Conservation (phyloP, 2,888 invertebrate species). For the Pherbina coryleti region DNA sequence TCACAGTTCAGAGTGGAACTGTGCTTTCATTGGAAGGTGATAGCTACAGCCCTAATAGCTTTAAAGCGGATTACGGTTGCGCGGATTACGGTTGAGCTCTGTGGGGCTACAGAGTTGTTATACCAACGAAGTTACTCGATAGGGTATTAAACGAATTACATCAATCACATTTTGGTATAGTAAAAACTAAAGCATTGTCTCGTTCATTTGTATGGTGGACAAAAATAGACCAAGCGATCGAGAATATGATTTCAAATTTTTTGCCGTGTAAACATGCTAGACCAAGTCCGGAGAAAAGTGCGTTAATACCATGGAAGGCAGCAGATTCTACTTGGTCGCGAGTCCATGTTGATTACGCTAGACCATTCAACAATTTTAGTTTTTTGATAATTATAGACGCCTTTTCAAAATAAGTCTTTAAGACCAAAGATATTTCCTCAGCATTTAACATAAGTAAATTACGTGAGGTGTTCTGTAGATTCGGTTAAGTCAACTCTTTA, state of each 20-base stretch:
- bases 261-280: slow-evolving; percentile 40
- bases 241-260: slow-evolving; percentile 40
- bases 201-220: slow-evolving; percentile 41
- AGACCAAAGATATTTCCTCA: slow-evolving; percentile 46
- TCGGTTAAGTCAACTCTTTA: slow-evolving; percentile 39
- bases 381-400: slow-evolving; percentile 37
- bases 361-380: slow-evolving; percentile 40
- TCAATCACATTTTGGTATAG: slow-evolving; percentile 46
- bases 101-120: slow-evolving; percentile 37
- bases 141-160: slow-evolving; percentile 42
- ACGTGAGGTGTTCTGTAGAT: slow-evolving; percentile 43
- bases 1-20: slow-evolving; percentile 27
- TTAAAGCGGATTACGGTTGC: slow-evolving; percentile 53
- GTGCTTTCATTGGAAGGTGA: slow-evolving; percentile 29
- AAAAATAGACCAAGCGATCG: slow-evolving; percentile 42
- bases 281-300: slow-evolving; percentile 45
- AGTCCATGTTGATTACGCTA: slow-evolving; percentile 45
- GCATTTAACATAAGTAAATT: slow-evolving; percentile 43
- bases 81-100: slow-evolving; percentile 46
- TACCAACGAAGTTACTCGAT: slow-evolving; percentile 40
- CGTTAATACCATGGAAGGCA: slow-evolving; percentile 45
- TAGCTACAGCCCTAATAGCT: slow-evolving; percentile 24
- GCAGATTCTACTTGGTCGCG: slow-evolving; percentile 39
- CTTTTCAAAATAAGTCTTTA: slow-evolving; percentile 43
- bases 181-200: slow-evolving; percentile 42